phyloP scores from a whole-genome alignment of 2,797 vertebrate genomes.

The Catamblyrhynchus diadema region DNA sequence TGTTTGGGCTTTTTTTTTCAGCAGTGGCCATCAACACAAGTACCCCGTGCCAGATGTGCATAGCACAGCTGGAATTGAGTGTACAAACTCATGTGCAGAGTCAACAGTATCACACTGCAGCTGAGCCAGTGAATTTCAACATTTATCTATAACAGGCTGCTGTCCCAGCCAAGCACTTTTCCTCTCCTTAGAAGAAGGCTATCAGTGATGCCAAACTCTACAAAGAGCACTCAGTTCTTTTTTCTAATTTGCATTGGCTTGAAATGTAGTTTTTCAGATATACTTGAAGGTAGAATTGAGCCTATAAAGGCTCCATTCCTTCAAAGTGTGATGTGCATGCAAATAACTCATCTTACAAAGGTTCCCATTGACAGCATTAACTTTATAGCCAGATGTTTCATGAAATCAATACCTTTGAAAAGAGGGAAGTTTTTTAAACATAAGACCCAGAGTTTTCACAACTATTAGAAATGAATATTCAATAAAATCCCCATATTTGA shows the following conservation, averaged over 20 bases:
- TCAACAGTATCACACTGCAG: not conserved
- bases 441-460: not conserved
- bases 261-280: constrained; percentile 12
- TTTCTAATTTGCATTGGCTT: constrained; percentile 29
- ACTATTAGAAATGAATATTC: not conserved
- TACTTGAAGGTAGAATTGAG: constrained; percentile 22
- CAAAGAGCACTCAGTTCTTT: not conserved
- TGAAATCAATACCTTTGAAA: not conserved
- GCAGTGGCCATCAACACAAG: not conserved
- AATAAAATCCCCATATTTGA: not conserved
- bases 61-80: not conserved
- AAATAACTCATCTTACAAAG: not conserved
- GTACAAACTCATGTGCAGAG: not conserved
- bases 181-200: not conserved
- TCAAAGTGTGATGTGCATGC: not conserved
- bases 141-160: not conserved
- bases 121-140: not conserved
- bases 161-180: not conserved
- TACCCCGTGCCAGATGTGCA: not conserved
- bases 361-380: not conserved
- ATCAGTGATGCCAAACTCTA: not conserved
- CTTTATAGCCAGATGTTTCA: constrained; percentile 9
- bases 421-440: not conserved
- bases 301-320: not conserved
- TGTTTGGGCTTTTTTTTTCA: not conserved